Percentiles rank a stretch among this genome's conserved stretches.
phyloP scores from a whole-genome alignment of 2,113 vertebrate genomes.

The Toxotes jaculatrix region DNA sequence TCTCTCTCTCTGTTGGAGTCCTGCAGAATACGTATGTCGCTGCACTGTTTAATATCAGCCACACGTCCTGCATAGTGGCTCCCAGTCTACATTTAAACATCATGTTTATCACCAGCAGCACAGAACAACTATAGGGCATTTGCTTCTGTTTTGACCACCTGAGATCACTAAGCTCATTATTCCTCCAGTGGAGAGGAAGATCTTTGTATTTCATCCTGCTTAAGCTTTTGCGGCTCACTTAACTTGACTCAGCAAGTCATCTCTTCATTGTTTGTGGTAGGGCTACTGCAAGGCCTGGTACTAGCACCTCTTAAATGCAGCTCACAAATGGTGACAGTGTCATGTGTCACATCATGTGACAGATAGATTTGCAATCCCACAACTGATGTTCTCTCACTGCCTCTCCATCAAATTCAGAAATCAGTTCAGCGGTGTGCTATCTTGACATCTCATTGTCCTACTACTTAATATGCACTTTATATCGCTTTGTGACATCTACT shows the following conservation, averaged over 20 bases:
- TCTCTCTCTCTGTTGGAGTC: constrained; percentile 56
- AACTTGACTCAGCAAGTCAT: background rate
- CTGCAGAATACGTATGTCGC: constrained; percentile 35
- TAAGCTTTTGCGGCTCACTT: background rate
- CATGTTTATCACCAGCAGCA: constrained; percentile 31
- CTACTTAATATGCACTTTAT: background rate
- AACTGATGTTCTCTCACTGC: background rate
- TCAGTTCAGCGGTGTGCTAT: background rate
- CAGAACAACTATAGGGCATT: constrained; percentile 1
- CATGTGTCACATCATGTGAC: background rate
- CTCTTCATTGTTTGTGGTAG: background rate
- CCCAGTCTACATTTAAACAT: constrained; percentile 1
- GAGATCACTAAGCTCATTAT: constrained; percentile 16
- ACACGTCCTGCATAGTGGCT: constrained; percentile 26
- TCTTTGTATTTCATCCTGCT: constrained; percentile 2
- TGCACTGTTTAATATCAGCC: constrained; percentile 47
- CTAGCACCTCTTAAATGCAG: background rate
- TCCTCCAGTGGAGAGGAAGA: background rate
- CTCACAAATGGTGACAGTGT: background rate
- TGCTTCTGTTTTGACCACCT: constrained; percentile 1
- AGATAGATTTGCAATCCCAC: background rate
- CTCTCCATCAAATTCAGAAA: background rate
- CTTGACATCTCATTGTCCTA: background rate
- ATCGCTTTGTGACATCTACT: constrained; percentile 2
- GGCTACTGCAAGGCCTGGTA: background rate